Conservation (phyloP, 2,797 vertebrate genomes). For the Pachyuromys duprasi region DNA sequence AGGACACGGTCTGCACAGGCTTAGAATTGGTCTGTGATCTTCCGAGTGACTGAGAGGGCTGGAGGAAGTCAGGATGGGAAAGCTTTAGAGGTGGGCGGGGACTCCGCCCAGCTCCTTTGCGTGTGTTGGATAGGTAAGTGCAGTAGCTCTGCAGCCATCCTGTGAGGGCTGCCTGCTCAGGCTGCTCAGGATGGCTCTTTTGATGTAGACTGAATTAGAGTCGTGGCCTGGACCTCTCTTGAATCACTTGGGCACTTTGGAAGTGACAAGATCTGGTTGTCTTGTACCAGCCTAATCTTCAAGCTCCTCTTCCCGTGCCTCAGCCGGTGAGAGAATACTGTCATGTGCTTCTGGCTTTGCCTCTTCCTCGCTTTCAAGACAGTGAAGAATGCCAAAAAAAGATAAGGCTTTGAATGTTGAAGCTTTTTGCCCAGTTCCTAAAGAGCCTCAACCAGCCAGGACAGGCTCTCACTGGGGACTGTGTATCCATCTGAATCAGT, state of each 20-base stretch:
- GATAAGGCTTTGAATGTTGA: not conserved
- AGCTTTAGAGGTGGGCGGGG: not conserved
- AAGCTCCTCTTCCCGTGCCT: not conserved
- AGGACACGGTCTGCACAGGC: not conserved
- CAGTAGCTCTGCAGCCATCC: not conserved
- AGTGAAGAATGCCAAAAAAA: slow-evolving; percentile 15
- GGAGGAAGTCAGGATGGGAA: not conserved
- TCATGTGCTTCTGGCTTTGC: not conserved
- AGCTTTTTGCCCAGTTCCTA: not conserved
- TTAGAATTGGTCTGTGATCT: not conserved
- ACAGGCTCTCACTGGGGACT: not conserved
- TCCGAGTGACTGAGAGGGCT: not conserved
- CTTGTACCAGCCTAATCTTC: not conserved
- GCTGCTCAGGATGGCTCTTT: not conserved
- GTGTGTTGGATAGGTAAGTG: not conserved
- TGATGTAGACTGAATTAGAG: slow-evolving; percentile 8
- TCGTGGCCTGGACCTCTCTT: not conserved
- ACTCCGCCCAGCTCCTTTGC: not conserved
- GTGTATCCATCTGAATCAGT: not conserved
- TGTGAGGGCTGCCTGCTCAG: not conserved
- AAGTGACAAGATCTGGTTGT: not conserved
- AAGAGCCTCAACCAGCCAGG: not conserved
- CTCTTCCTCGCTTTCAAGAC: not conserved
- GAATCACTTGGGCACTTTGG: slow-evolving; percentile 38
- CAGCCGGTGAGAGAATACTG: not conserved